Percentiles rank a stretch among this genome's conserved stretches.
phyloP scores from a whole-genome alignment of 2,888 invertebrate genomes.

The Exephanes ischioxanthus region DNA sequence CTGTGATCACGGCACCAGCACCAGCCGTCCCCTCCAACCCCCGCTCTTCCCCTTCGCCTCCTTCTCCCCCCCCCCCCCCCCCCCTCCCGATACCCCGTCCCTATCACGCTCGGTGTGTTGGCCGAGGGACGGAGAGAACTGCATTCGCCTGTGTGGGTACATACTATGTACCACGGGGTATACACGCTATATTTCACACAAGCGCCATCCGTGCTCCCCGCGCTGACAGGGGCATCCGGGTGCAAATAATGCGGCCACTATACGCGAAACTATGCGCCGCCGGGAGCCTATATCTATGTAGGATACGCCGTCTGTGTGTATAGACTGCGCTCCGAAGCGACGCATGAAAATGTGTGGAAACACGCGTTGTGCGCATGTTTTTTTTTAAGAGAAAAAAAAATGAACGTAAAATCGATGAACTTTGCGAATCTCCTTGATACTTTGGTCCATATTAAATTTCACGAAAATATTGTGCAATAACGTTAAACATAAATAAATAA shows the following conservation, averaged over 20 bases:
- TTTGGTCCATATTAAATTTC: neutral
- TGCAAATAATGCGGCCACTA: constrained; percentile 65
- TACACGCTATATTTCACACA: constrained; percentile 34
- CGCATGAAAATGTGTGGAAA: constrained; percentile 35
- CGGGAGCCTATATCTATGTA: constrained; percentile 21
- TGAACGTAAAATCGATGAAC: constrained; percentile 35
- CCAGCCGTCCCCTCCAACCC: constrained; percentile 20
- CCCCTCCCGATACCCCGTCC: neutral
- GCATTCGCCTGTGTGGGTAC: constrained; percentile 13
- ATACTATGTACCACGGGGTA: neutral
- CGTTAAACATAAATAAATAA: neutral
- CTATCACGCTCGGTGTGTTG: constrained; percentile 22
- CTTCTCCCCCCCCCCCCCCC: constrained; percentile 5
- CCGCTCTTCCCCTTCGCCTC: neutral
- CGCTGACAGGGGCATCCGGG: constrained; percentile 64
- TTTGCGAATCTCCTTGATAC: constrained; percentile 5
- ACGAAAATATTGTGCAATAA: neutral
- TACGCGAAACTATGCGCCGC: constrained; percentile 61
- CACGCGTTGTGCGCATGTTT: constrained; percentile 34
- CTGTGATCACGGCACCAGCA: constrained; percentile 62
- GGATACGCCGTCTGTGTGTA: neutral
- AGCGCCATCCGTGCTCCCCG: constrained; percentile 31
- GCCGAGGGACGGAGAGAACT: constrained; percentile 60
- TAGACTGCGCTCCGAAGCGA: neutral
- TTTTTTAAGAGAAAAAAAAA: neutral